Evolutionary conservation across 2,113 vertebrate genomes (phyloP).

Genomic region (Ciconia stormi): DNA sequence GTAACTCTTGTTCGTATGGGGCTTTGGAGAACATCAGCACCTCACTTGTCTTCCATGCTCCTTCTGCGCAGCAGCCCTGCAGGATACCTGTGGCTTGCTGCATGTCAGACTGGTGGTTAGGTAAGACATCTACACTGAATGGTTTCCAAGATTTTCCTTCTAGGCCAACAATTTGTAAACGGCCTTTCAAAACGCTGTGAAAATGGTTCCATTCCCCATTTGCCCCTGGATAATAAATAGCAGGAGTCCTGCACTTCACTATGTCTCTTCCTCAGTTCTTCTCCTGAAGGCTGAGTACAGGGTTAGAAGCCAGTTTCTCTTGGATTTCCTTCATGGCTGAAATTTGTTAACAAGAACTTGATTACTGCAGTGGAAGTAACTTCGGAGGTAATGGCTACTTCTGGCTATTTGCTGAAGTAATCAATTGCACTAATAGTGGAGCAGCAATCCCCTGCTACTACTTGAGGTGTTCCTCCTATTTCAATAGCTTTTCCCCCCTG

Average conservation of each 20-base stretch:
- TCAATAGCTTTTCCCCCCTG: background rate
- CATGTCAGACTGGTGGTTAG: background rate
- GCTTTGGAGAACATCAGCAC: background rate
- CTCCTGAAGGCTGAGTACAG: background rate
- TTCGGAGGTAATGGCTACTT: slow-evolving; percentile 31
- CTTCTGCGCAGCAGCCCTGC: background rate
- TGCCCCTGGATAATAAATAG: background rate
- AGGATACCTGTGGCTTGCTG: background rate
- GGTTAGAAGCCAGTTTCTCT: background rate
- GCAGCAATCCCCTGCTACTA: background rate
- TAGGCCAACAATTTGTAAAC: background rate
- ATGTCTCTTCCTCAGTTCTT: background rate
- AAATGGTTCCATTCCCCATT: background rate
- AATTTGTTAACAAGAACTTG: slow-evolving; percentile 18
- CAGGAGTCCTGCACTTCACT: background rate
- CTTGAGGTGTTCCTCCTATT: background rate
- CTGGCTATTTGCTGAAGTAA: slow-evolving; percentile 29
- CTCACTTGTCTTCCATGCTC: background rate
- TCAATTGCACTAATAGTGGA: background rate
- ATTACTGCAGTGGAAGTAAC: slow-evolving; percentile 22
- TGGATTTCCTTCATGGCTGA: background rate
- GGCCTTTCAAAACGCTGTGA: background rate
- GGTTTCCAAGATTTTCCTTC: slow-evolving; percentile 20
- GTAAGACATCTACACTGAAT: background rate
- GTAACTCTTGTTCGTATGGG: background rate